Evolutionary conservation across 1,140 invertebrate species (phyloP).

Genomic region (Drosophila nigrodunni): DNA sequence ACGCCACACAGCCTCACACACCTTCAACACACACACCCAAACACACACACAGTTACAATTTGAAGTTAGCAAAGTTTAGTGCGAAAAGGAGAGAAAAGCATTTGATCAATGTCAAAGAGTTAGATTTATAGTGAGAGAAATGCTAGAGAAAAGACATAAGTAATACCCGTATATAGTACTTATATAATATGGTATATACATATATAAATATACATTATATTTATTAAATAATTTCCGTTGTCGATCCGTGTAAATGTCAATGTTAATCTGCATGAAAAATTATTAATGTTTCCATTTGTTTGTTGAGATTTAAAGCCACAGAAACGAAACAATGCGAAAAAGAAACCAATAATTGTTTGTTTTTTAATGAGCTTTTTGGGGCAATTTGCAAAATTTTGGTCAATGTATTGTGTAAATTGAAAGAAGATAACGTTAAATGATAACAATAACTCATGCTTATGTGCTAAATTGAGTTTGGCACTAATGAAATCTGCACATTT

Average conservation of each 20-base stretch:
- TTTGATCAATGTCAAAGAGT: slow-evolving; percentile 10
- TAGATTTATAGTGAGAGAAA: slow-evolving; percentile 14
- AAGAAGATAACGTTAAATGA: slow-evolving; percentile 34
- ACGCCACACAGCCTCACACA: neutral
- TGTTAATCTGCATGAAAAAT: slow-evolving; percentile 27
- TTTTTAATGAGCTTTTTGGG: slow-evolving; percentile 37
- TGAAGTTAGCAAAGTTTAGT: slow-evolving; percentile 36
- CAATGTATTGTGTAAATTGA: slow-evolving; percentile 49
- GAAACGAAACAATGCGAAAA: neutral
- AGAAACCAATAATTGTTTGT: slow-evolving; percentile 16
- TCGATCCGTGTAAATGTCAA: slow-evolving; percentile 62
- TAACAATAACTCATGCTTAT: slow-evolving; percentile 42
- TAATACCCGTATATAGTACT: slow-evolving; percentile 28
- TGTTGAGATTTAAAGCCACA: slow-evolving; percentile 3
- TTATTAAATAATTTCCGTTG: slow-evolving; percentile 60
- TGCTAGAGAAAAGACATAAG: slow-evolving; percentile 17
- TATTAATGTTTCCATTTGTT: slow-evolving; percentile 22
- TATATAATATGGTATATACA: slow-evolving; percentile 43
- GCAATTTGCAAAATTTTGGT: slow-evolving; percentile 27
- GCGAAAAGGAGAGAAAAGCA: slow-evolving; percentile 2
- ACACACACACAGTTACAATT: slow-evolving; percentile 34
- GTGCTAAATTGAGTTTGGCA: slow-evolving; percentile 53
- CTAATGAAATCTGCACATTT: slow-evolving; percentile 72
- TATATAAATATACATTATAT: slow-evolving; percentile 51
- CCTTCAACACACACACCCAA: neutral